phyloP scores from a whole-genome alignment of 2,113 vertebrate species.

The Pampusana beccarii region DNA sequence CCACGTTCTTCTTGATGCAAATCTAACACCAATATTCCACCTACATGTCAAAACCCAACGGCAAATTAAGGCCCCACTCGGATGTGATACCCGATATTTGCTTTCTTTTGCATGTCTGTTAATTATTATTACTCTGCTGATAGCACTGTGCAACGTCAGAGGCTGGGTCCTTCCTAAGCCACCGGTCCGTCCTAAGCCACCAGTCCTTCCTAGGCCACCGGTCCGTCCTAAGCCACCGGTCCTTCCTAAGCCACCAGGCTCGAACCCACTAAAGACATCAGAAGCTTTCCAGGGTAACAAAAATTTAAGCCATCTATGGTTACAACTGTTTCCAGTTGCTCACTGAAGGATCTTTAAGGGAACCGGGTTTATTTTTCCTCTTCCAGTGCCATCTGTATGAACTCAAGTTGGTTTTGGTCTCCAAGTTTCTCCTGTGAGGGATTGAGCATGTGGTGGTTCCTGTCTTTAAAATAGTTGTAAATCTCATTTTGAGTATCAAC shows the following conservation, averaged over 20 bases:
- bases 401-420: background rate
- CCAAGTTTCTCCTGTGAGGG: background rate
- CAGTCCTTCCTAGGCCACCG: no score
- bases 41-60: background rate
- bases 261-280: accelerated
- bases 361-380: background rate
- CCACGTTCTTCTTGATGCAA: background rate
- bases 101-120: no score
- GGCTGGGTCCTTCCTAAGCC: no score
- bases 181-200: no score
- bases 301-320: background rate
- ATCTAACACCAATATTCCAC: accelerated
- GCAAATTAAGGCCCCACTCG: accelerated
- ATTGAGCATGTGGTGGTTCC: background rate
- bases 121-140: no score
- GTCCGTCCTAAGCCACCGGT: background rate
- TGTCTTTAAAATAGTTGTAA: background rate
- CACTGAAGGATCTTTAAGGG: background rate
- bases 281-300: background rate
- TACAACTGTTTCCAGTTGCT: background rate
- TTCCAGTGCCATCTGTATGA: background rate
- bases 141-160: no score
- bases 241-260: background rate
- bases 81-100: background rate
- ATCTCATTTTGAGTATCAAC: background rate